Conservation (phyloP, 2,888 invertebrate genomes). For the Cremastinae sp. region DNA sequence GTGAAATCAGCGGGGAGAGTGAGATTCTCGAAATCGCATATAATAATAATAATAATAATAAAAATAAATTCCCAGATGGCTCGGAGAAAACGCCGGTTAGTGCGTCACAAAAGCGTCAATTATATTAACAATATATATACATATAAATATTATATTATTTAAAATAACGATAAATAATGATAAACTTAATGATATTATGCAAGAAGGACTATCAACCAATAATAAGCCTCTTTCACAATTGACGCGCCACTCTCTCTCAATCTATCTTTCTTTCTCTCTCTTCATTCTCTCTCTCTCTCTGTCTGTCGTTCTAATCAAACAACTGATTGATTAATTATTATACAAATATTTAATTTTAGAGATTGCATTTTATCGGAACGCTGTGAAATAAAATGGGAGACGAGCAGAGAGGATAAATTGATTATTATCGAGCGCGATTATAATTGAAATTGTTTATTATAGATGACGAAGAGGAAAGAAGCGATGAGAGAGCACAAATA, state of each 20-base stretch:
- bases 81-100: constrained; percentile 49
- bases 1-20: too few relatives aligned
- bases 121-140: constrained; percentile 59
- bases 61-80: constrained; percentile 26
- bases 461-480: neutral
- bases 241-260: neutral
- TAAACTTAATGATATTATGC: constrained; percentile 18
- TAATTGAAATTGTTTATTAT: constrained; percentile 5
- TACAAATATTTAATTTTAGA: constrained; percentile 1
- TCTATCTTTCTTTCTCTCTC: neutral
- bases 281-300: neutral
- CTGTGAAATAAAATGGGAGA: neutral
- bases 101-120: constrained; percentile 63
- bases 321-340: constrained; percentile 32
- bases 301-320: constrained; percentile 24
- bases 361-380: neutral
- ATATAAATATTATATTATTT: constrained; percentile 20
- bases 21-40: neutral
- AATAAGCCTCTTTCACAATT: constrained; percentile 7
- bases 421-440: constrained; percentile 16
- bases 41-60: constrained; percentile 1
- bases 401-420: neutral
- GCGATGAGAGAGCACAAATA: neutral
- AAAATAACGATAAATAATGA: constrained; percentile 11
- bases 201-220: constrained; percentile 29